These are phyloP conservation scores for Hydrophis major DNA, from an alignment of 2,797 vertebrate species.

Conservation along the genomic window DNA sequence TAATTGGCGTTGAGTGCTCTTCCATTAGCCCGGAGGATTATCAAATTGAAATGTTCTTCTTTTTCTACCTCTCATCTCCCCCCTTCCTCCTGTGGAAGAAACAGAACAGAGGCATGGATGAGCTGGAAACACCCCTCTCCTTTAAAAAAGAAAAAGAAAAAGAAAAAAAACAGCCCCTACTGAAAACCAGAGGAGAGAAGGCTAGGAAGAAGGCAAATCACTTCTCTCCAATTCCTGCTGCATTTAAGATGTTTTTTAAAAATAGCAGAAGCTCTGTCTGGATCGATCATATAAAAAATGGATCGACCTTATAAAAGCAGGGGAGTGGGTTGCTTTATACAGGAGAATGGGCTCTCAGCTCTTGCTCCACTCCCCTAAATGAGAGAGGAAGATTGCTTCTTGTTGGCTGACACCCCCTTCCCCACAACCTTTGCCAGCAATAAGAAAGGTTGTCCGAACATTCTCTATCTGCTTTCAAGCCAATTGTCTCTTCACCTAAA, in stretches of 20 bases:
- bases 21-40: neutral
- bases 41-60: neutral
- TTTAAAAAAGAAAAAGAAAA: too few species aligned
- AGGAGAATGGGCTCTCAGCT: neutral
- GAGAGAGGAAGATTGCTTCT: neutral
- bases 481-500: neutral
- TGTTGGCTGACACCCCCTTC: neutral
- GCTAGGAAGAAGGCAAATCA: neutral
- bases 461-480: neutral
- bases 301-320: neutral
- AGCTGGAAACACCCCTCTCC: too few species aligned
- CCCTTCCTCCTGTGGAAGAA: neutral
- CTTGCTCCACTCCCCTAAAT: neutral
- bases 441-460: too few species aligned
- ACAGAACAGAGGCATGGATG: neutral
- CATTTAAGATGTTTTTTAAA: neutral
- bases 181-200: neutral
- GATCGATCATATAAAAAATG: neutral
- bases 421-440: neutral
- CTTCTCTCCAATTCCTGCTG: neutral
- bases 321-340: neutral
- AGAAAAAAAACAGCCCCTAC: too few species aligned
- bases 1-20: neutral
- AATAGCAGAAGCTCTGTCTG: neutral
- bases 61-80: neutral